Evolutionary conservation across 2,888 invertebrate genomes (phyloP).

Genomic region (Pyrochroa serraticornis): DNA sequence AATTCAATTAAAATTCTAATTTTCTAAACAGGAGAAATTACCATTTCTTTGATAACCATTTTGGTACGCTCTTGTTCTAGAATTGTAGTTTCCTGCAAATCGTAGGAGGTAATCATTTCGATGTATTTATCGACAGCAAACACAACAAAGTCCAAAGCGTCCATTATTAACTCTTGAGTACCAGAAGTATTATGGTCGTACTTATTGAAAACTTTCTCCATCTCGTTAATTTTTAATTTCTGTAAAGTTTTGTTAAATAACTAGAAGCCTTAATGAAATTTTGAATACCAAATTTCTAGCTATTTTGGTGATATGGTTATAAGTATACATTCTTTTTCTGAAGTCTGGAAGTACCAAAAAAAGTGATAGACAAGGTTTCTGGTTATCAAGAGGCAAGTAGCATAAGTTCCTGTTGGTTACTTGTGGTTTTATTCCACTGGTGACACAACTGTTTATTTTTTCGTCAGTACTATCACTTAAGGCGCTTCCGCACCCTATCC

Average conservation of each 20-base stretch:
- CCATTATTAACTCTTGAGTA: constrained; percentile 36
- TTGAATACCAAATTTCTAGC: constrained; percentile 63
- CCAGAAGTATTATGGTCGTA: constrained; percentile 34
- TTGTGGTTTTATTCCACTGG: constrained; percentile 36
- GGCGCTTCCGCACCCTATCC: constrained; percentile 67
- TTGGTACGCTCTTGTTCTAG: constrained; percentile 47
- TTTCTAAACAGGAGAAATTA: constrained; percentile 22
- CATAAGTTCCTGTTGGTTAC: constrained; percentile 43
- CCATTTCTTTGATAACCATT: constrained; percentile 47
- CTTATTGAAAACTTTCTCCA: constrained; percentile 52
- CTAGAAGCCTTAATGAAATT: constrained; percentile 7
- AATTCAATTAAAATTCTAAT: not conserved
- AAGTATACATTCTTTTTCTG: constrained; percentile 69
- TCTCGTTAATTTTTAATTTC: constrained; percentile 52
- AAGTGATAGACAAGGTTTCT: constrained; percentile 71
- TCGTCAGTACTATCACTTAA: constrained; percentile 41
- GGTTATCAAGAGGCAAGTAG: constrained; percentile 57
- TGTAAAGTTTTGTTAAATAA: constrained; percentile 31
- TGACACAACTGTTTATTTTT: constrained; percentile 24
- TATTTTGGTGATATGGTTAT: constrained; percentile 70
- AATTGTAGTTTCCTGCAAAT: constrained; percentile 39
- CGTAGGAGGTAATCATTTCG: constrained; percentile 48
- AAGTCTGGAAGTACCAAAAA: constrained; percentile 69
- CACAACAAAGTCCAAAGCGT: constrained; percentile 49
- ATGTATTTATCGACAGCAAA: constrained; percentile 54